A percentile compares a stretch with the other conserved stretches of the same genome.
phyloP scores from a whole-genome alignment of 2,888 invertebrate species.

The Harpalus rubripes region DNA sequence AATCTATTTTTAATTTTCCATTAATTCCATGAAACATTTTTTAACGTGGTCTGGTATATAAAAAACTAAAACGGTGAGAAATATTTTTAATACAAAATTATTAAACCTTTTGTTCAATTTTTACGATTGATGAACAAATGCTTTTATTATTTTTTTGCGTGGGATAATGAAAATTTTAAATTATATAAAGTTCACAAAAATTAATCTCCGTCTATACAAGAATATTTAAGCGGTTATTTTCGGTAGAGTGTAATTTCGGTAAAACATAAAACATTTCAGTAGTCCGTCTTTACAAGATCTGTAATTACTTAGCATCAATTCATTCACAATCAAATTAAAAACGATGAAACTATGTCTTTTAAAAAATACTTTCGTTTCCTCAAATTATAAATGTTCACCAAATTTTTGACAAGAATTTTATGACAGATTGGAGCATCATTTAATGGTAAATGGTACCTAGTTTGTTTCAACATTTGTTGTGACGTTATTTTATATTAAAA shows the following conservation, averaged over 20 bases:
- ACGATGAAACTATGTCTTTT: too few species aligned
- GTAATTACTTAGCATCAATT: too few species aligned
- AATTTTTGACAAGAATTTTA: too few species aligned
- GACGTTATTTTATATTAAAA: too few species aligned
- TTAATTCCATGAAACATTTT: too few species aligned
- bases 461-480: too few species aligned
- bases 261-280: background rate
- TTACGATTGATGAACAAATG: background rate
- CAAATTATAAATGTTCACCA: too few species aligned
- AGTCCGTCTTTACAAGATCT: background rate
- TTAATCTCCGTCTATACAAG: background rate
- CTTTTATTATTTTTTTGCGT: background rate
- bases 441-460: too few species aligned
- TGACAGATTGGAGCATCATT: too few species aligned
- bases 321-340: too few species aligned
- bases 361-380: too few species aligned
- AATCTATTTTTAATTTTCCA: too few species aligned
- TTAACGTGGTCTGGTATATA: background rate
- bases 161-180: background rate
- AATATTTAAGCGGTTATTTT: background rate
- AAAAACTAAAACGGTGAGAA: background rate
- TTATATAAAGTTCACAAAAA: background rate
- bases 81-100: background rate
- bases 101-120: background rate
- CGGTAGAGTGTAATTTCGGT: background rate